Base-by-base conservation (phyloP, 2,113 vertebrate species). In the Hippopotamus amphibius region DNA sequence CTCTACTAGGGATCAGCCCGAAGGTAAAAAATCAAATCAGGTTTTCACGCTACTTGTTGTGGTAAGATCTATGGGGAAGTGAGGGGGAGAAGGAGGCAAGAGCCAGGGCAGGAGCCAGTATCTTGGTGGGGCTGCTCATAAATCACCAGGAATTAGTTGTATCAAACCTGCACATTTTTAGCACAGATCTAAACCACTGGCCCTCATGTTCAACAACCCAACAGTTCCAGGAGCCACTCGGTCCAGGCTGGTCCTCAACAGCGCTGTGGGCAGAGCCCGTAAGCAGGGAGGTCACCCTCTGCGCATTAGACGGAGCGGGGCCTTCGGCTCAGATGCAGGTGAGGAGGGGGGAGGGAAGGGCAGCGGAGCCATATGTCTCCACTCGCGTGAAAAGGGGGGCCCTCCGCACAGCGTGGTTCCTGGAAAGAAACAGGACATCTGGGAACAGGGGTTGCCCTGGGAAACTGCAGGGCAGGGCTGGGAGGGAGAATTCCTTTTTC, bases 251-350 rank as follows among this genome's bases (percentile, higher is more conserved):
- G 28, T 12, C 8, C 48, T 24, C 12, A 48, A 37, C 46, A 21
- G 11, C 12, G 28, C 30, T 15, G 3, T 17, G 30, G 26, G 13
- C 74, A 55, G 28, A 93, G 59, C 43, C 33, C 4, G 37, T 15
- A n/a, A 93, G 37, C 16, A 16, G 30, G 82, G 5, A 9, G 15
- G n/a, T 37, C 22, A 50, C 12, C 17, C 15, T 28, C 37, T 5
- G 37, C 0, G 0, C 24, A n/a, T 48, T 6, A 37, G 30, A 15
- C 2, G 6, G n/a, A 65, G 12, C 11, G 14, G 15, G 46, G 37
- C 28, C 22, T 50, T 26, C 17, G 26, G 22, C 48, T 26, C 24
- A 41, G 12, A 3, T 1, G 41, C 66, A 41, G 2, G 1, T 12
- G 66, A 72, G 43, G 28, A 59, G 55, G 22, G 10, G 33, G 50